These are phyloP conservation scores for Leptinotarsa peninsularis DNA, from an alignment of 2,888 invertebrate species.

Conservation along the genomic window DNA sequence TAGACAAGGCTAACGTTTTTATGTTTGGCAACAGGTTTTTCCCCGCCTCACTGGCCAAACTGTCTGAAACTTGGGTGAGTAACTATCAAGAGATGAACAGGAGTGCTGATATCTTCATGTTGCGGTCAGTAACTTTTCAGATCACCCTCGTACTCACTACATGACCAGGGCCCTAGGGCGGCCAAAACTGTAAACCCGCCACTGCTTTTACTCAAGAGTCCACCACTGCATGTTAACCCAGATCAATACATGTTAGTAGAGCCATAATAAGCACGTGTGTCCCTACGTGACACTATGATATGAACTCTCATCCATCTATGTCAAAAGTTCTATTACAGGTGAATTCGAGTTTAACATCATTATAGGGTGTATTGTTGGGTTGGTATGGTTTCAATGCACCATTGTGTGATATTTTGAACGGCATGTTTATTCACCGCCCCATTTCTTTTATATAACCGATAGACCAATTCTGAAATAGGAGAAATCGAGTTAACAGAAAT, in stretches of 20 bases:
- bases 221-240: background rate
- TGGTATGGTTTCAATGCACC: constrained; percentile 1
- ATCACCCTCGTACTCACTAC: too few species aligned
- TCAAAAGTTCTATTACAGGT: constrained; percentile 34
- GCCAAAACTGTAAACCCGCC: too few species aligned
- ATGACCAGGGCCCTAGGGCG: too few species aligned
- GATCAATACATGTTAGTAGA: constrained; percentile 20
- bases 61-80: too few species aligned
- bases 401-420: background rate
- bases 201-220: background rate
- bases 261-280: constrained; percentile 26
- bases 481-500: background rate
- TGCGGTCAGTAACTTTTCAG: too few species aligned
- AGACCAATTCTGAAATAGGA: background rate
- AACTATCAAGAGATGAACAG: too few species aligned
- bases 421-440: background rate
- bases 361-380: constrained; percentile 17
- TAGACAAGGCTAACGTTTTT: too few species aligned
- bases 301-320: constrained; percentile 32
- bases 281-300: constrained; percentile 31
- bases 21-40: too few species aligned
- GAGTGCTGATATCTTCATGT: too few species aligned
- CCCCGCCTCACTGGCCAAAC: too few species aligned
- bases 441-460: background rate
- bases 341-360: constrained; percentile 27